phyloP scores from a whole-genome alignment of 2,888 invertebrate species.

The Galeopsomyia nigrocyanea region DNA sequence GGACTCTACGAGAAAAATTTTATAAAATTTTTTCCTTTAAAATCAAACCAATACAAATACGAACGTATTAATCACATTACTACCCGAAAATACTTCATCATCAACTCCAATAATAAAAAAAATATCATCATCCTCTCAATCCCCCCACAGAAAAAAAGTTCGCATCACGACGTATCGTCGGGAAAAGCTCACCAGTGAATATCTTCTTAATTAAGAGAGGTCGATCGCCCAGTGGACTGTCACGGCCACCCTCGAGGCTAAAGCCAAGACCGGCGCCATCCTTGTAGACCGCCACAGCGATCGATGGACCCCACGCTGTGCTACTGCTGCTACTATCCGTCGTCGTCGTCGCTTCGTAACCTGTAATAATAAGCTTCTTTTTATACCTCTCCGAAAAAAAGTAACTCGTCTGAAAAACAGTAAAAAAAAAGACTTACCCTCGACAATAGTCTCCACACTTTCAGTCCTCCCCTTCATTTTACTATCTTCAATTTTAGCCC shows the following conservation, averaged over 20 bases:
- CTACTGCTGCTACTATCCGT: slow-evolving; percentile 67
- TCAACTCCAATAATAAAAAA: too few relatives aligned
- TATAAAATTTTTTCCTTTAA: too few relatives aligned
- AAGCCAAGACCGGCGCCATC: slow-evolving; percentile 94
- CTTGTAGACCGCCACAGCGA: slow-evolving; percentile 73
- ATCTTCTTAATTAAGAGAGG: slow-evolving; percentile 93
- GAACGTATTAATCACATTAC: too few relatives aligned
- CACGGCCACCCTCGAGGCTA: slow-evolving; percentile 93
- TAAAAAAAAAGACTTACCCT: slow-evolving; percentile 54
- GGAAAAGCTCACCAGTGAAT: slow-evolving; percentile 83
- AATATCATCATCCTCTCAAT: too few relatives aligned
- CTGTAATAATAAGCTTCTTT: slow-evolving; percentile 47
- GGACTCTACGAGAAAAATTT: too few relatives aligned
- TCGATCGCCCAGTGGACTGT: slow-evolving; percentile 89
- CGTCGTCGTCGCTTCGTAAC: slow-evolving; percentile 59
- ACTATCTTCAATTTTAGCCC: slow-evolving; percentile 66
- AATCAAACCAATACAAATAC: too few relatives aligned
- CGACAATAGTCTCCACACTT: slow-evolving; percentile 66
- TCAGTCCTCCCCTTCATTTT: slow-evolving; percentile 52
- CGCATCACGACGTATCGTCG: background rate
- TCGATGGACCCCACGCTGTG: slow-evolving; percentile 73
- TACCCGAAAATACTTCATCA: too few relatives aligned
- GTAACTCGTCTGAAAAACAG: too few relatives aligned
- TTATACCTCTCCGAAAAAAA: too few relatives aligned
- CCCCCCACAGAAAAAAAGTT: too few relatives aligned